Evolutionary conservation across 1,140 invertebrate species (phyloP).

Genomic region (Parasteatoda tepidariorum): DNA sequence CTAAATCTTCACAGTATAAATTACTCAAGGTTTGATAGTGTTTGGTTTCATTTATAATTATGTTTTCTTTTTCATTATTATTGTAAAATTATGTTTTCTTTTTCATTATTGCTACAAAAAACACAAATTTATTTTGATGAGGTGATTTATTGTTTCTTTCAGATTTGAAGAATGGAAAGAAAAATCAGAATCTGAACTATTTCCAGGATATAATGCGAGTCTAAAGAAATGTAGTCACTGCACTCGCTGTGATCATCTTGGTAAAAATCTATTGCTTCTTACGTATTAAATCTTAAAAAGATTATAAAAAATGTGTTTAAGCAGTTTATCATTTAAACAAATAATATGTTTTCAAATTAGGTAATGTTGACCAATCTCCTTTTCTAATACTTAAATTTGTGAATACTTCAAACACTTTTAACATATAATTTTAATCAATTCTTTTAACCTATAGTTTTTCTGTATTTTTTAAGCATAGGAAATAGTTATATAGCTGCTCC

Average conservation of each 20-base stretch:
- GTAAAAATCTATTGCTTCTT: not conserved
- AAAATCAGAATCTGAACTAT: conserved; percentile 18
- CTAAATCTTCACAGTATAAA: too few species aligned
- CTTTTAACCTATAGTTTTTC: too few species aligned
- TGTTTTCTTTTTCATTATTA: not conserved
- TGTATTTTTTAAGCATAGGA: too few species aligned
- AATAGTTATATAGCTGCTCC: too few species aligned
- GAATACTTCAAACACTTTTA: not conserved
- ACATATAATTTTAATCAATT: too few species aligned
- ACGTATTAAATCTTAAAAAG: not conserved
- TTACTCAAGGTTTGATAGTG: too few species aligned
- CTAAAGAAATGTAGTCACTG: conserved; percentile 25
- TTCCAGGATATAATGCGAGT: conserved; percentile 15
- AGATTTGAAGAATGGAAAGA: conserved; percentile 41
- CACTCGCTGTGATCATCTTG: conserved; percentile 17
- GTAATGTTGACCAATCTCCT: not conserved
- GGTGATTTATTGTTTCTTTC: not conserved
- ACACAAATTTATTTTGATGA: not conserved
- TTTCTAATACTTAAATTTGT: not conserved
- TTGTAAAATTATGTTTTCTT: not conserved
- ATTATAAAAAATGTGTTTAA: not conserved
- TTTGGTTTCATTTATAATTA: not conserved
- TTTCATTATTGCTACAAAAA: not conserved
- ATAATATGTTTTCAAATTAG: not conserved
- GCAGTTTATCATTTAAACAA: not conserved